Evolutionary conservation across 2,888 invertebrate genomes (phyloP).

Genomic region (Pelosia muscerda): DNA sequence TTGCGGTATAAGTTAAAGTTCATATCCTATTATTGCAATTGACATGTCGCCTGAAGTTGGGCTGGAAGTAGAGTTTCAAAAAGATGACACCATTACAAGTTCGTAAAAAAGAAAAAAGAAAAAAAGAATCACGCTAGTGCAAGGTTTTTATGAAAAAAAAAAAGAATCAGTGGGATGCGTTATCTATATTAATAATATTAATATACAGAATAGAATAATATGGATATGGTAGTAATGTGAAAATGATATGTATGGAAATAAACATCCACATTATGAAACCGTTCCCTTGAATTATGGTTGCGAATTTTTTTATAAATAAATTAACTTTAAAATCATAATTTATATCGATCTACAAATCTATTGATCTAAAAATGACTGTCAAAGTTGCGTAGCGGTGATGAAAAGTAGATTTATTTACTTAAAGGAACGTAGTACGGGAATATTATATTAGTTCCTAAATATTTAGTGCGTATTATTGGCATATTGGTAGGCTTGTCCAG

Average conservation of each 20-base stretch:
- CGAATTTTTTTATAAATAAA: neutral
- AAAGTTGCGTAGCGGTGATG: no score
- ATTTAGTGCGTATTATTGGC: no score
- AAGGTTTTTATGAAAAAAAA: no score
- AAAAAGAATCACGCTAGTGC: no score
- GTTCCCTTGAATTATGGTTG: neutral
- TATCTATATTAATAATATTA: neutral
- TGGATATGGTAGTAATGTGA: neutral
- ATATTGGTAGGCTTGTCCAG: constrained; percentile 52
- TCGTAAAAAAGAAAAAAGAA: no score
- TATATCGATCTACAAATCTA: neutral
- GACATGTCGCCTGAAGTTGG: no score
- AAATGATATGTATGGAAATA: no score
- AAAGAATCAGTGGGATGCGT: no score
- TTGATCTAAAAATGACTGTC: neutral
- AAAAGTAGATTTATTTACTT: no score
- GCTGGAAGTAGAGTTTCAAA: no score
- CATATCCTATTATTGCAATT: constrained; percentile 37
- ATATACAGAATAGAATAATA: neutral
- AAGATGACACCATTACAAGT: no score
- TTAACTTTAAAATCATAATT: neutral
- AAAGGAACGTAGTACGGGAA: neutral
- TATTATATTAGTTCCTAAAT: constrained; percentile 19
- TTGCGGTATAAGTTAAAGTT: constrained; percentile 39
- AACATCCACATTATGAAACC: neutral